Conservation (phyloP, 2,888 invertebrate species). For the Nomada ruficornis region DNA sequence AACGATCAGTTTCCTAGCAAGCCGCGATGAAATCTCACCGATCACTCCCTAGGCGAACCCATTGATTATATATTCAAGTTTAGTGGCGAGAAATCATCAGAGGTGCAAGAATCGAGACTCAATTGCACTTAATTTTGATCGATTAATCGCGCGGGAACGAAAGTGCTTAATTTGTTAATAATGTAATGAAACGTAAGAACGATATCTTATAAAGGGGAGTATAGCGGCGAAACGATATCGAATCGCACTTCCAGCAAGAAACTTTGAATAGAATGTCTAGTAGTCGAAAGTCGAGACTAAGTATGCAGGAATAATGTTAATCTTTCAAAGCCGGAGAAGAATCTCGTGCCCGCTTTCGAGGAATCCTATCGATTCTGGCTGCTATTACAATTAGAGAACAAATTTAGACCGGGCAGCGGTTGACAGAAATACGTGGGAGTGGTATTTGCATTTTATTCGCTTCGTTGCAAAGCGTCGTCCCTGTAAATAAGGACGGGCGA, state of each 20-base stretch:
- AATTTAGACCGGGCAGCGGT: background rate
- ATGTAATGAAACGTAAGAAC: background rate
- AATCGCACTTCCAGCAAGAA: background rate
- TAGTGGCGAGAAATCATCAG: constrained; percentile 20
- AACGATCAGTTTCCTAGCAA: background rate
- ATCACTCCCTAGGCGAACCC: background rate
- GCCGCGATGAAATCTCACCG: constrained; percentile 9
- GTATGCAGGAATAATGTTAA: constrained; percentile 6
- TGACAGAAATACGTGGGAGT: background rate
- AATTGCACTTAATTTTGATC: background rate
- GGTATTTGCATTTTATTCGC: constrained; percentile 3
- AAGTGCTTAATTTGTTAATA: background rate
- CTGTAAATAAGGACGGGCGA: background rate
- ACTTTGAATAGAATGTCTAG: no score
- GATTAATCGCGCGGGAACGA: constrained; percentile 42
- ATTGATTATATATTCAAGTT: constrained; percentile 38
- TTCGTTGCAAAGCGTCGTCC: background rate
- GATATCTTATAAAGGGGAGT: background rate
- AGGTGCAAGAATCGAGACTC: constrained; percentile 1
- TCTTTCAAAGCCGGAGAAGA: constrained; percentile 1
- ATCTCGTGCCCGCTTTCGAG: background rate
- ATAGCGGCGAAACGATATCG: background rate
- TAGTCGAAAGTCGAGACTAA: background rate
- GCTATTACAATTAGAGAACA: background rate
- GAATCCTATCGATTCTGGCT: background rate